These are phyloP conservation scores for Aleiodes alternator DNA, from an alignment of 2,888 invertebrate species.

Conservation along the genomic window DNA sequence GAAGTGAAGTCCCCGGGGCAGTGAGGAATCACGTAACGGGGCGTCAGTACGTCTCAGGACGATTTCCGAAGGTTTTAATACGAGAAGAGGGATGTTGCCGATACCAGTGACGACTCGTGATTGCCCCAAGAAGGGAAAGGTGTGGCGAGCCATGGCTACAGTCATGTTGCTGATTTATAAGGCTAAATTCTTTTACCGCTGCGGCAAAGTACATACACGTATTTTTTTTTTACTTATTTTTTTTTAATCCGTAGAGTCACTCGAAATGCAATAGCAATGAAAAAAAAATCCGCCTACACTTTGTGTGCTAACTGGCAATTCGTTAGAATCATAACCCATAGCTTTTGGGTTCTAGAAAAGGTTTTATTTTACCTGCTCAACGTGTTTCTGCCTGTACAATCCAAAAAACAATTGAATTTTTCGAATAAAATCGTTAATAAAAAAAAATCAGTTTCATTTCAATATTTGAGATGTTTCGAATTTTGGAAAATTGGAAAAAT, in stretches of 20 bases:
- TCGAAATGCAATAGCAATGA: constrained; percentile 36
- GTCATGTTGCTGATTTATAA: constrained; percentile 75
- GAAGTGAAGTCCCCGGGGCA: constrained; percentile 53
- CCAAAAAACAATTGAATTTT: no score
- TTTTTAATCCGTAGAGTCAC: constrained; percentile 9
- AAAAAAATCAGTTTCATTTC: no score
- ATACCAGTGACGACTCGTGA: constrained; percentile 75
- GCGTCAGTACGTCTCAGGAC: constrained; percentile 37
- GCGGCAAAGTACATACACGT: constrained; percentile 37
- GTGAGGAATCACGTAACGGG: constrained; percentile 56
- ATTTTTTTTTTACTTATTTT: background rate
- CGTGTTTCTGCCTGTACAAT: no score
- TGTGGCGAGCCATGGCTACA: constrained; percentile 70
- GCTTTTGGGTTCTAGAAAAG: constrained; percentile 19
- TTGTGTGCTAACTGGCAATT: background rate
- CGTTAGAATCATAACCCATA: constrained; percentile 6
- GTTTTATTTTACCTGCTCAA: no score
- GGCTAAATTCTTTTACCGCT: constrained; percentile 73
- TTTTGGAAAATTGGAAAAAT: no score
- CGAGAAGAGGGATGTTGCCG: constrained; percentile 71
- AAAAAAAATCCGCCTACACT: constrained; percentile 21
- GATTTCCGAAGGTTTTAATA: constrained; percentile 42
- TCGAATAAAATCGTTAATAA: no score
- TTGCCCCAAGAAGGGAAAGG: constrained; percentile 76
- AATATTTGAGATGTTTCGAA: no score